Conservation (phyloP, 2,888 invertebrate species). For the Ichneumoninae sp. region DNA sequence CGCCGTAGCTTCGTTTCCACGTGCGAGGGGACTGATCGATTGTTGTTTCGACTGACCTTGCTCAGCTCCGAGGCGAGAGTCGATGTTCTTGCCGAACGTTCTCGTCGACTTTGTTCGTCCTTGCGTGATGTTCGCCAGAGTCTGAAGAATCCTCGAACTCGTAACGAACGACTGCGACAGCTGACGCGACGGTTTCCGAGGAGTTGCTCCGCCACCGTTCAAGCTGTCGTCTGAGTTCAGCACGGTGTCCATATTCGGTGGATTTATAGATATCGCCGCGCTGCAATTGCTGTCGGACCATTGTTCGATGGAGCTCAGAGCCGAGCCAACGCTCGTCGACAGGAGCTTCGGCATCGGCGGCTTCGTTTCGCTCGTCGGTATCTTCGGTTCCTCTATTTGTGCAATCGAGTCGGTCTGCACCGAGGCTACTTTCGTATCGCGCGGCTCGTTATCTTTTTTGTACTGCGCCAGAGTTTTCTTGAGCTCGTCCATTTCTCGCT, state of each 20-base stretch:
- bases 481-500: slow-evolving; percentile 70
- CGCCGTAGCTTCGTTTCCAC: slow-evolving; percentile 28
- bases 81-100: slow-evolving; percentile 19
- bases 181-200: slow-evolving; percentile 67
- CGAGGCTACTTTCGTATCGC: slow-evolving; percentile 70
- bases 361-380: slow-evolving; percentile 44
- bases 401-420: slow-evolving; percentile 76
- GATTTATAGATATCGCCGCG: slow-evolving; percentile 75
- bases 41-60: slow-evolving; percentile 66
- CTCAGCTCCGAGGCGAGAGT: slow-evolving; percentile 15
- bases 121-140: slow-evolving; percentile 79
- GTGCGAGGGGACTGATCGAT: slow-evolving; percentile 35
- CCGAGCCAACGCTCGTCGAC: slow-evolving; percentile 73
- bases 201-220: slow-evolving; percentile 58
- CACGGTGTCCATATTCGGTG: slow-evolving; percentile 75
- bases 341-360: slow-evolving; percentile 67
- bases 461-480: slow-evolving; percentile 68
- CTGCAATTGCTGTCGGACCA: slow-evolving; percentile 80
- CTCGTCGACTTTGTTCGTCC: slow-evolving; percentile 70
- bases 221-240: slow-evolving; percentile 77
- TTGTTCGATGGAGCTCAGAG: slow-evolving; percentile 75
- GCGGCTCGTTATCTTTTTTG: slow-evolving; percentile 38
- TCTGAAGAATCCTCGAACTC: slow-evolving; percentile 80
- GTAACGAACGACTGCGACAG: slow-evolving; percentile 80
- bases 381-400: slow-evolving; percentile 51